Evolutionary conservation across 2,113 vertebrate species (phyloP).

Genomic region (Tyrannus savana): DNA sequence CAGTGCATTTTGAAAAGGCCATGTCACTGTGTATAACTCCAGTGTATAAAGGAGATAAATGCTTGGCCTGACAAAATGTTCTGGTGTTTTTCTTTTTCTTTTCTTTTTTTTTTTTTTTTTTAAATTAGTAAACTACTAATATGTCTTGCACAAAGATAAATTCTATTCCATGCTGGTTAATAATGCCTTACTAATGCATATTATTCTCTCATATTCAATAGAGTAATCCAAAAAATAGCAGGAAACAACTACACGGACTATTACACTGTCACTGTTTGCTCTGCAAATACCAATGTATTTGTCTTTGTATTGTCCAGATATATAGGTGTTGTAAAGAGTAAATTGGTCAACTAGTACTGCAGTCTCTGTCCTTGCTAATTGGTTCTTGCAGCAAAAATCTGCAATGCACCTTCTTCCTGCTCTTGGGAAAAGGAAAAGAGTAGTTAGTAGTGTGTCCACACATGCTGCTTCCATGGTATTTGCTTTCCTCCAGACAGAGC

Average conservation of each 20-base stretch:
- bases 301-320: not conserved
- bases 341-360: not conserved
- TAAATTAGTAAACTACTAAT: rapidly evolving
- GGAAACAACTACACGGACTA: not conserved
- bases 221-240: not conserved
- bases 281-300: not conserved
- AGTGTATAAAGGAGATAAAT: not conserved
- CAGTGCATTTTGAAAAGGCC: not conserved
- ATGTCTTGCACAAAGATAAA: not conserved
- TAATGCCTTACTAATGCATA: not conserved
- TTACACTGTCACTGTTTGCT: not conserved
- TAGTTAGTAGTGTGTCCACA: not conserved
- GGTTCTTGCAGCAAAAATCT: not conserved
- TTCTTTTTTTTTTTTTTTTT: not conserved
- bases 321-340: not conserved
- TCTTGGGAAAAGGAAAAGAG: not conserved
- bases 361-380: not conserved
- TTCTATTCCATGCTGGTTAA: not conserved
- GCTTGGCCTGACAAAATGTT: not conserved
- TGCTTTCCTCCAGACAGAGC: not conserved
- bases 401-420: not conserved
- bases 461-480: not conserved
- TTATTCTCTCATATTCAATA: not conserved
- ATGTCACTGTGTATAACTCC: not conserved
- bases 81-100: not conserved